A percentile compares a stretch with the other conserved stretches of the same genome.
These are phyloP conservation scores for Mallotus villosus DNA, from an alignment of 2,797 vertebrate species.

Conservation along the genomic window DNA sequence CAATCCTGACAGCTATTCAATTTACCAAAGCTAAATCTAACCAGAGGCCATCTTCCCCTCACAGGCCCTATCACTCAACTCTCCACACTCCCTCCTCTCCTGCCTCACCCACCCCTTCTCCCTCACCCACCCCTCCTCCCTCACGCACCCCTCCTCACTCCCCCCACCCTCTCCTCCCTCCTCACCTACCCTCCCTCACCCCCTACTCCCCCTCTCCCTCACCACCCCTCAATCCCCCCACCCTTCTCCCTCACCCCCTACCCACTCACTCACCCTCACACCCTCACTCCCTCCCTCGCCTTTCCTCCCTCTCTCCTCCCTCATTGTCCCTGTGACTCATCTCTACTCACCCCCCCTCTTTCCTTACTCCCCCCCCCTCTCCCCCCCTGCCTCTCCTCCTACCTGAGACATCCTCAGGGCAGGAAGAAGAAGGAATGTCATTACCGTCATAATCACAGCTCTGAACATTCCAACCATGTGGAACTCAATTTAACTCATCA, in stretches of 20 bases:
- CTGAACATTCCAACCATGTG: too few relatives aligned
- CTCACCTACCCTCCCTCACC: not conserved
- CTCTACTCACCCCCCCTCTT: too few relatives aligned
- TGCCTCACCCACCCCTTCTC: slow-evolving; percentile 48
- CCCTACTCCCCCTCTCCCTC: too few relatives aligned
- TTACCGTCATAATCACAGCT: too few relatives aligned
- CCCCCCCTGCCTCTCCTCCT: not conserved
- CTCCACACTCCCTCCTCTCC: too few relatives aligned
- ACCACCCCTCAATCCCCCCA: not conserved
- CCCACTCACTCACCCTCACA: not conserved
- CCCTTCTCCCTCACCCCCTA: too few relatives aligned
- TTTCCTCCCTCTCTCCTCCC: too few relatives aligned
- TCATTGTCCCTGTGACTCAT: too few relatives aligned
- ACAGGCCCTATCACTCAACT: not conserved
- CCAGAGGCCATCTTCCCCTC: slow-evolving; percentile 62
- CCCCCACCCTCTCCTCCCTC: not conserved
- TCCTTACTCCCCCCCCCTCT: not conserved
- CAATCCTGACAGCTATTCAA: slow-evolving; percentile 75
- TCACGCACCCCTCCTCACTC: too few relatives aligned
- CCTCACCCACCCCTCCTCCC: too few relatives aligned
- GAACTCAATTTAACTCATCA: too few relatives aligned
- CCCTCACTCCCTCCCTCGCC: not conserved
- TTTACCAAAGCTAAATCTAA: slow-evolving; percentile 77
- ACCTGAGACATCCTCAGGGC: not conserved
- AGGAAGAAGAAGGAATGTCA: too few relatives aligned